Conservation (phyloP, 2,113 vertebrate genomes). For the Phocoena sinus region DNA sequence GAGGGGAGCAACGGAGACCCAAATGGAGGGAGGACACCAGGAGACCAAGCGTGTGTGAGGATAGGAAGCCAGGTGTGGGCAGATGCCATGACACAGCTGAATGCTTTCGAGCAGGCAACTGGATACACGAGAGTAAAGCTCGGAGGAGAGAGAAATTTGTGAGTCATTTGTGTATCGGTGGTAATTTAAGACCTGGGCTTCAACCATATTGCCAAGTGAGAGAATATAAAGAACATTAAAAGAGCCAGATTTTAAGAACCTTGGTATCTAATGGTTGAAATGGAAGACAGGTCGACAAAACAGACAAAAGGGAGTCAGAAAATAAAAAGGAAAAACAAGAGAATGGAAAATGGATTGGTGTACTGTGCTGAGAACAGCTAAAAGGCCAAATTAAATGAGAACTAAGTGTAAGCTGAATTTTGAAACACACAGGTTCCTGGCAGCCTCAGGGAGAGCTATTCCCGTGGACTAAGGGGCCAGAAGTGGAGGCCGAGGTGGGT, state of each 20-base stretch:
- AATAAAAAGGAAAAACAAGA: background rate
- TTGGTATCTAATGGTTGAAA: background rate
- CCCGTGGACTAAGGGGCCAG: background rate
- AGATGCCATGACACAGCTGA: background rate
- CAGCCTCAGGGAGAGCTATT: background rate
- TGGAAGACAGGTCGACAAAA: background rate
- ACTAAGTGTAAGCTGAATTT: fast-evolving
- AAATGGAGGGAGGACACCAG: background rate
- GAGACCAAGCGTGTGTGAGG: background rate
- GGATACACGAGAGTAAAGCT: background rate
- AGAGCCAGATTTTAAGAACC: background rate
- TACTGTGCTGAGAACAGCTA: background rate
- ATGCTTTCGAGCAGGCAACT: background rate
- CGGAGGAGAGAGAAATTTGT: background rate
- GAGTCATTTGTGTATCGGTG: background rate
- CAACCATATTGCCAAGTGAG: background rate
- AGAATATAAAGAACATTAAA: background rate
- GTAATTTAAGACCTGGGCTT: background rate
- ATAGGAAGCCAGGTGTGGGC: no score
- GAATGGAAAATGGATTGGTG: background rate
- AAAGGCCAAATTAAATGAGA: background rate
- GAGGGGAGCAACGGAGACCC: background rate
- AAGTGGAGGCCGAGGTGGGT: background rate
- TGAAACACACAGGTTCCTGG: background rate
- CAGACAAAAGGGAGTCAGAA: background rate